A percentile compares a stretch with the other conserved stretches of the same genome.
These are phyloP conservation scores for Bombus sylvicola DNA, from an alignment of 1,140 invertebrate species.

Conservation along the genomic window DNA sequence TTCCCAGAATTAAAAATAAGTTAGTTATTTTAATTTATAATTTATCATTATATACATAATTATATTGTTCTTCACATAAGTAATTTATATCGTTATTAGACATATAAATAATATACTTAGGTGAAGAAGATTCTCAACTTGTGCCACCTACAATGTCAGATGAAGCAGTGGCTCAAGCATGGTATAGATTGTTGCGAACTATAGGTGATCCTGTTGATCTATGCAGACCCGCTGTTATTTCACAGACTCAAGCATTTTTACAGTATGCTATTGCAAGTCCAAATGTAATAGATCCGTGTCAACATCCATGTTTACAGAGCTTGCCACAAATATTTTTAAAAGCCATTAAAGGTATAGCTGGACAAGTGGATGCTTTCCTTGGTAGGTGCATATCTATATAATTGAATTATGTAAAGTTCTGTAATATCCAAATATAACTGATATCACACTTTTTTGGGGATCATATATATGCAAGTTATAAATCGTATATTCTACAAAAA, in stretches of 20 bases:
- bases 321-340: constrained; percentile 96
- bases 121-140: constrained; percentile 91
- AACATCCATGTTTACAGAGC: constrained; percentile 94
- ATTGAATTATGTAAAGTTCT: not conserved
- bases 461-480: constrained; percentile 5
- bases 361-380: constrained; percentile 97
- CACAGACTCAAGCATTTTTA: constrained; percentile 93
- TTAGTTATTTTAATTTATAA: constrained; percentile 79
- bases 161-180: constrained; percentile 95
- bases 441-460: constrained; percentile 13
- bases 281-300: constrained; percentile 91
- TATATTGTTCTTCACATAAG: not conserved
- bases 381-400: constrained; percentile 86
- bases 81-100: not conserved
- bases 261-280: constrained; percentile 89
- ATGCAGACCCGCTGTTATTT: constrained; percentile 92
- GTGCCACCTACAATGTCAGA: constrained; percentile 92
- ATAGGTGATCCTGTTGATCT: constrained; percentile 97
- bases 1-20: constrained; percentile 94
- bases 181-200: constrained; percentile 96
- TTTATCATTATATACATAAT: not conserved
- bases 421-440: not conserved
- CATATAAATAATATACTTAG: constrained; percentile 79
- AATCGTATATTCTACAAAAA: not conserved
- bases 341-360: constrained; percentile 96